These are phyloP conservation scores for Colletes gigas DNA, from an alignment of 1,140 invertebrate genomes.

Conservation along the genomic window DNA sequence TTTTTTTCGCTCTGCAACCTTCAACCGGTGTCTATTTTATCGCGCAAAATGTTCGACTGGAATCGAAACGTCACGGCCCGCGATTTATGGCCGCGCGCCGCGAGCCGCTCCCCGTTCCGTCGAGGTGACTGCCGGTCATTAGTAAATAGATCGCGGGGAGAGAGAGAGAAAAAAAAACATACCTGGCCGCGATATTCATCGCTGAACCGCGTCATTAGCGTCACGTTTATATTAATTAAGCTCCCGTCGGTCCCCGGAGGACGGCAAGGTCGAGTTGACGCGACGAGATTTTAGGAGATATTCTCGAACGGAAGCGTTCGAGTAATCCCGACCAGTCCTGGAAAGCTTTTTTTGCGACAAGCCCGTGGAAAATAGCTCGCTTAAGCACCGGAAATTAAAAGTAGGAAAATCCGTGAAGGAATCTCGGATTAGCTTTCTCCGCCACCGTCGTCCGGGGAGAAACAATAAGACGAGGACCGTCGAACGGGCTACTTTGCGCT, in stretches of 20 bases:
- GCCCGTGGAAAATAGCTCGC: conserved; percentile 4
- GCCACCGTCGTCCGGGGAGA: not conserved
- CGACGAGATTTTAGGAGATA: conserved; percentile 28
- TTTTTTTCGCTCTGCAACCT: not conserved
- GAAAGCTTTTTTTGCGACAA: not conserved
- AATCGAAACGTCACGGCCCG: conserved; percentile 23
- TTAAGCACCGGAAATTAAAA: conserved; percentile 26
- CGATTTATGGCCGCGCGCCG: conserved; percentile 25
- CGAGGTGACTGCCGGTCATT: conserved; percentile 5
- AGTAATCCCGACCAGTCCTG: conserved; percentile 8
- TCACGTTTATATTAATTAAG: conserved; percentile 34
- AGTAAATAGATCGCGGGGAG: conserved; percentile 9
- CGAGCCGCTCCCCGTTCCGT: not conserved
- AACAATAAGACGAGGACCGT: not conserved
- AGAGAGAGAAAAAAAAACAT: not conserved
- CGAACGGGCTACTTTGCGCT: not conserved
- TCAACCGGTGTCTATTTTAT: conserved; percentile 20
- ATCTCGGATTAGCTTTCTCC: not conserved
- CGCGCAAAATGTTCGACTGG: conserved; percentile 22
- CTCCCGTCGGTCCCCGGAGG: not conserved
- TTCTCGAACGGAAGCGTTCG: not conserved
- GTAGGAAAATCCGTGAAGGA: not conserved
- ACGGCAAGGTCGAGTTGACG: not conserved
- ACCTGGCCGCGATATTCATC: not conserved
- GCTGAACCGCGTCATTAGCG: conserved; percentile 2